These are phyloP conservation scores for Leptinotarsa peninsularis DNA, from an alignment of 2,888 invertebrate species.

Conservation along the genomic window DNA sequence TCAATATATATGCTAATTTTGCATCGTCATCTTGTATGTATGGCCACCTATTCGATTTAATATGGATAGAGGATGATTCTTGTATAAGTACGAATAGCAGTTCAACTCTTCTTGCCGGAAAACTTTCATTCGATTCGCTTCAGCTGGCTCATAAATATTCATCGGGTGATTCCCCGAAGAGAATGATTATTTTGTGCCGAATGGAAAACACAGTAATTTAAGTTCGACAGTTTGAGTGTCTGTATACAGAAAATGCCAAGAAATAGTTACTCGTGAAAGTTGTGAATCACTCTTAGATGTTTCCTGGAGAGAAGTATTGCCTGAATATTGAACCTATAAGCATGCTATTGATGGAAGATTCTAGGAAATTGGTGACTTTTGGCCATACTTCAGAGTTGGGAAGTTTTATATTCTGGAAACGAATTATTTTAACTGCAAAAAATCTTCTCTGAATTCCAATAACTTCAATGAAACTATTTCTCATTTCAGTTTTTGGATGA, in stretches of 20 bases:
- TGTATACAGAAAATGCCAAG: not conserved
- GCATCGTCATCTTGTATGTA: constrained; percentile 49
- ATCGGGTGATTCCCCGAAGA: not conserved
- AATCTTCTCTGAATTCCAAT: too few species aligned
- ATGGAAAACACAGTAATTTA: not conserved
- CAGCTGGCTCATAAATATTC: not conserved
- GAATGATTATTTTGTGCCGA: not conserved
- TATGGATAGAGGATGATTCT: constrained; percentile 20
- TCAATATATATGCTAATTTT: constrained; percentile 55
- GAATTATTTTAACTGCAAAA: too few species aligned
- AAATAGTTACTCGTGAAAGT: not conserved
- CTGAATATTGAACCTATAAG: too few species aligned
- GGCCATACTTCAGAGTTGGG: too few species aligned
- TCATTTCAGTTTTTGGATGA: too few species aligned
- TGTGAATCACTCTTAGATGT: not conserved
- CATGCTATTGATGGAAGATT: too few species aligned
- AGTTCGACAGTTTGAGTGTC: not conserved
- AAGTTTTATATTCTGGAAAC: too few species aligned
- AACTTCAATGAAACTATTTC: too few species aligned
- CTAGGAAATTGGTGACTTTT: too few species aligned
- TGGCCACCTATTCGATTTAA: constrained; percentile 49
- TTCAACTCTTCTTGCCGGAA: not conserved
- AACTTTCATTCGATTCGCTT: not conserved
- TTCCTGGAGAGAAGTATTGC: not conserved
- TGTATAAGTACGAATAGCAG: not conserved